Conservation (phyloP, 1,140 invertebrate species). For the Brachionus manjavacas region DNA sequence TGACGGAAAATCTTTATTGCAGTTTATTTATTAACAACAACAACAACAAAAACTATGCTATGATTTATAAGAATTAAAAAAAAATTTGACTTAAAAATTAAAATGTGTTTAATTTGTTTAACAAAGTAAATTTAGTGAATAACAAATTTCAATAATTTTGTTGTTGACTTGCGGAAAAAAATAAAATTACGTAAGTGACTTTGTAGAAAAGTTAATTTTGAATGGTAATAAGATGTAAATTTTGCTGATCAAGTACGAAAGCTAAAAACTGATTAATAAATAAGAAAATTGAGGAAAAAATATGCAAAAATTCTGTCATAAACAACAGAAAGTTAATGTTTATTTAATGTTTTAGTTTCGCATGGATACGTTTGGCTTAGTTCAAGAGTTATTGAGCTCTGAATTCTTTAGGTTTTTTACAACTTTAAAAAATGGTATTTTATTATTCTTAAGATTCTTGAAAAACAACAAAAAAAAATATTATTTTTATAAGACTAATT, state of each 20-base stretch:
- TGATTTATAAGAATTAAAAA: background rate
- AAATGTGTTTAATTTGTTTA: background rate
- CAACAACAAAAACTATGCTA: background rate
- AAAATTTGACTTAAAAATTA: too few relatives aligned
- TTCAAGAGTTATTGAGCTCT: background rate
- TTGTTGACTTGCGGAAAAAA: background rate
- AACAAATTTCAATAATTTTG: background rate
- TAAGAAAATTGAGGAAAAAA: background rate
- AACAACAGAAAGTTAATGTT: background rate
- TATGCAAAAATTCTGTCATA: background rate
- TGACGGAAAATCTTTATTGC: background rate
- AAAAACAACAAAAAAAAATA: background rate
- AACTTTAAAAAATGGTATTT: constrained; percentile 4
- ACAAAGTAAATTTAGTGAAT: background rate
- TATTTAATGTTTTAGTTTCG: constrained; percentile 38
- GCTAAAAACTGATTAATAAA: background rate
- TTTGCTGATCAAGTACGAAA: background rate
- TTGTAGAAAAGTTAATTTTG: background rate
- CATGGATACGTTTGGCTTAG: constrained; percentile 33
- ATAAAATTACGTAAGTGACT: background rate
- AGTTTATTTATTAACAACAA: background rate
- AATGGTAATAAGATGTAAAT: background rate
- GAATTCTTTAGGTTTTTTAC: background rate
- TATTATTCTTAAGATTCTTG: constrained; percentile 7
- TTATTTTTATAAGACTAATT: background rate